Evolutionary conservation across 2,797 vertebrate species (phyloP), one percentile per base, ranked within the genome.

Genomic region (Spatula versicolor): DNA sequence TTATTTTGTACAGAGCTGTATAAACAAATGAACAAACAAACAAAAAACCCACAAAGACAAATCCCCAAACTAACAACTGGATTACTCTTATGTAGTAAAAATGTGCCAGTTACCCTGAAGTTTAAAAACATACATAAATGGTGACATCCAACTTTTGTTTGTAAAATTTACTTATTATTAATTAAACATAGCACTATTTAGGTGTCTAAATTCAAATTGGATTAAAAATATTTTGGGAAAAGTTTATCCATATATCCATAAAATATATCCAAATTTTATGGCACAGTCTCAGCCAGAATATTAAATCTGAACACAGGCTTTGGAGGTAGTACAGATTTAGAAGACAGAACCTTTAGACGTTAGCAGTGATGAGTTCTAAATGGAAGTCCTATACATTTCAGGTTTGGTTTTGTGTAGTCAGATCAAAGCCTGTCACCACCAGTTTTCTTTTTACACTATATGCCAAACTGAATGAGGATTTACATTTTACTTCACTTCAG

Each of bases 31-130:
- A 26, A 19, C 4, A 26, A 6, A 3, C 21, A 4, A 48, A 50
- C 48, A 11, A 43, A 58, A 64, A 69, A 18, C 0, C 1, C 18
- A 7, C 15, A 16, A 63, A 59, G 1, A 15, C 45, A 91, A 91
- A 74, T 3, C 15, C 10, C 20, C 4, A 50, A 28, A n/a, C 4
- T 33, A 46, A 56, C 48, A 96, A 80, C 16, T 52, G 30, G 10
- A 50, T 78, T 86, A 67, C 7, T 66, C 48, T 91, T 90, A 50
- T 69, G 86, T 91, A 41, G 81, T 90, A 88, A 96, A 95, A 95
- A 85, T 68, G 56, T 96, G 66, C 68, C 90, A 71, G 71, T 86
- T 86, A 75, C 55, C 33, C 45, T 48, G 41, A 45, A 25, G 30
- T 54, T 85, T 52, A 45, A 90, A 95, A 93, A 5, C 9, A 21